Evolutionary conservation across 2,797 vertebrate genomes (phyloP), one percentile per base, ranked within the genome.

Genomic region (Sebastes alutus): DNA sequence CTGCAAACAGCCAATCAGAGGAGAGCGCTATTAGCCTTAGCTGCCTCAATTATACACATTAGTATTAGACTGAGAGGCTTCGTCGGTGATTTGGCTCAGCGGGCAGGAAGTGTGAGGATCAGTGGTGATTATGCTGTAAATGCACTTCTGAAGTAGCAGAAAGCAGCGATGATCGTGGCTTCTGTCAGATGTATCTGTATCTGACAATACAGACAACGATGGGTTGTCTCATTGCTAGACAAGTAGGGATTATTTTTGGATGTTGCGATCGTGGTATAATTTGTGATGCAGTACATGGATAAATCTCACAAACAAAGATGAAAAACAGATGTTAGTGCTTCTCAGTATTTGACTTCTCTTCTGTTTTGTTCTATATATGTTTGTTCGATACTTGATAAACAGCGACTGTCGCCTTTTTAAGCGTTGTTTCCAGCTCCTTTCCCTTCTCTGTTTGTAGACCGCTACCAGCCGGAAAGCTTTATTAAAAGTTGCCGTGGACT

Each of bases 11-110:
- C 11, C 20, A 79, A 87, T 86, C 78, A 52, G 58, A 67, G 27
- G 20, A 59, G 18, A 80, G 52, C 4, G 49, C 70, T 35, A 29
- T 75, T 64, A 72, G 73, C 59, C 75, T 27, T 9, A 35, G 63
- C 55, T 32, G 67, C 65, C 27, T 72, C 80, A 76, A 87, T 92
- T 91, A 86, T 61, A 82, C 73, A 76, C 84, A 88, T 90, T 87
- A 88, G 87, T 67, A 66, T 66, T 61, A 70, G 78, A 79, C 35
- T 76, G 70, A 76, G 73, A 82, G 70, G 65, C 64, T 68, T 77
- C 6, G 25, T 77, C 56, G 5, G 55, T 72, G 80, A 89, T 90
- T 89, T 78, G 70, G 62, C 88, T 23, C 84, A 79, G 82, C 75
- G 64, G 79, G 85, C 63, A 8, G 54, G 75, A 86, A 71, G 60